These are phyloP conservation scores for Pangasius djambal DNA, from an alignment of 2,797 vertebrate genomes.

Conservation along the genomic window DNA sequence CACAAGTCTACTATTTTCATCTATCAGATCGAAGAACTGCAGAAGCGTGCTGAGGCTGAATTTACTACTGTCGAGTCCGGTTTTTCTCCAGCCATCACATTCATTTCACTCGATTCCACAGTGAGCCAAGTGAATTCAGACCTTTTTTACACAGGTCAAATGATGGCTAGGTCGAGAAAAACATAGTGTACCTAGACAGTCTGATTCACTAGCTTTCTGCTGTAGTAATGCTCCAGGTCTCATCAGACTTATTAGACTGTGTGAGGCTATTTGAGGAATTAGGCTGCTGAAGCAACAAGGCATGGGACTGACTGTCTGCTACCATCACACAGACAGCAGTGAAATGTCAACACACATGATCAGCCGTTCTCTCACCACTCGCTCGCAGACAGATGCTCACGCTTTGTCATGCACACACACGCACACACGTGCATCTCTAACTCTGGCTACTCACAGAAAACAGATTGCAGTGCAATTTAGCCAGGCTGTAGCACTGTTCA, in stretches of 20 bases:
- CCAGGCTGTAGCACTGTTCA: conserved; percentile 14
- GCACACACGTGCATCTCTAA: neutral
- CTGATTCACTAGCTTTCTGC: neutral
- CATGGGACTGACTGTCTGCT: conserved; percentile 30
- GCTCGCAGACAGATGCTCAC: conserved; percentile 31
- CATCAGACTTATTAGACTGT: conserved; percentile 14
- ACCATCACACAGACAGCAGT: conserved; percentile 34
- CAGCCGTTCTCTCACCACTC: conserved; percentile 23
- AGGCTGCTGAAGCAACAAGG: conserved; percentile 8
- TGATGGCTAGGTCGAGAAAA: neutral
- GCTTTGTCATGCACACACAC: conserved; percentile 19
- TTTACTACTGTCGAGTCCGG: neutral
- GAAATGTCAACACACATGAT: conserved; percentile 47
- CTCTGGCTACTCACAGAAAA: conserved; percentile 5
- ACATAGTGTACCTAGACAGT: too few species aligned
- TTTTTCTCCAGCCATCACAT: neutral
- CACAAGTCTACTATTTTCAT: conserved; percentile 16
- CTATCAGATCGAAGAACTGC: conserved; percentile 4
- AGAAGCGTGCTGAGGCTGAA: neutral
- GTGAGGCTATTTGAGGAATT: conserved; percentile 6
- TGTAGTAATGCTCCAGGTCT: conserved; percentile 4
- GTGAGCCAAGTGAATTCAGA: neutral
- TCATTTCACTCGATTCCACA: conserved; percentile 2
- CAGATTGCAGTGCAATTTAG: conserved; percentile 40
- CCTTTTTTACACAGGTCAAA: neutral